These are phyloP conservation scores for Caenorhabditis tropicalis DNA, from an alignment of 1,140 invertebrate genomes.

Conservation along the genomic window DNA sequence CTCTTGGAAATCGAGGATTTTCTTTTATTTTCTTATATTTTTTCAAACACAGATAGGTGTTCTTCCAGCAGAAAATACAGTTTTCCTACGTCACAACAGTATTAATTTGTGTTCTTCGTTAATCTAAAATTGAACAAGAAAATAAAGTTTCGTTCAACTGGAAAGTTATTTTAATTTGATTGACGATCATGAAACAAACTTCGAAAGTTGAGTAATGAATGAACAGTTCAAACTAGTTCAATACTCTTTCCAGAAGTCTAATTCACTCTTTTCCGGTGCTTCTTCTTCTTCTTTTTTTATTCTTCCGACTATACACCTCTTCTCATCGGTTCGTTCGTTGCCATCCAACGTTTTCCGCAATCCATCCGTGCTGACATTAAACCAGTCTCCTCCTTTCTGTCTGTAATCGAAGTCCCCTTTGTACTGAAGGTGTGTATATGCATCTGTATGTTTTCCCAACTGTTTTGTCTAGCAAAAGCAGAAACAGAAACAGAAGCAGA, in stretches of 20 bases:
- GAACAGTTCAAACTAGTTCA: background rate
- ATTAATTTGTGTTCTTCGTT: background rate
- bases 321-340: background rate
- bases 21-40: no score
- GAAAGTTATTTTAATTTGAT: conserved; percentile 4
- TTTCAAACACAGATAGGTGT: no score
- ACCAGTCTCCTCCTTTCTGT: conserved; percentile 14
- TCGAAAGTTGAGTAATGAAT: background rate
- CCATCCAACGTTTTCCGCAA: conserved; percentile 9
- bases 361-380: conserved; percentile 23
- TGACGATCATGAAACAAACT: background rate
- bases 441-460: conserved; percentile 1
- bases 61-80: no score
- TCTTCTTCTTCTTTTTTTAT: background rate
- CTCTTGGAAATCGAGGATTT: background rate
- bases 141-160: background rate
- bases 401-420: background rate
- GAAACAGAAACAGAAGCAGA: background rate
- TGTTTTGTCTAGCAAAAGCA: background rate
- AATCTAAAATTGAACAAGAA: background rate
- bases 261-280: background rate
- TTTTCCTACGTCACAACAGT: no score
- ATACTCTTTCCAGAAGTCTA: background rate
- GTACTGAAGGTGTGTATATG: background rate
- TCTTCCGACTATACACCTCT: conserved; percentile 24